Base-by-base conservation (phyloP, 1,140 invertebrate species). In the Scaptodrosophila lebanonensis region DNA sequence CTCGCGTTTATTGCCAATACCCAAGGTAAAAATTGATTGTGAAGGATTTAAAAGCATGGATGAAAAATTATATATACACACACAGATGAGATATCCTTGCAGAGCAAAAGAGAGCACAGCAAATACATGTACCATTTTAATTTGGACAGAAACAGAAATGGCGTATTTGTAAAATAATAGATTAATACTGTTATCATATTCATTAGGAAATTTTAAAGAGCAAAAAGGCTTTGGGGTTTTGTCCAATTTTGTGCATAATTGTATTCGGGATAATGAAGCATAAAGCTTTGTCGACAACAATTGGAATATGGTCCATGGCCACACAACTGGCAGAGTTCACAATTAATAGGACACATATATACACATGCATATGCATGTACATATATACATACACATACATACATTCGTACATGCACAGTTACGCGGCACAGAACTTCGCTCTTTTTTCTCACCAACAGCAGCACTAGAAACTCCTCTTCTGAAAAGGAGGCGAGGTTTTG, bases 221-320 rank as follows among this genome's bases (percentile, higher is more conserved):
- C 47, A 30, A 47, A 48, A 30, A 62, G 49, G 42, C 56, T 54
- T 60, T 82, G n/a, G n/a, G n/a, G n/a, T 70, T 62, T 32, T 8
- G 11, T 22, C 38, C 44, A 51, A 16, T 20, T n/a, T n/a, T n/a
- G n/a, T 29, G 27, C 9, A 9, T 29, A 29, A 6, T 5, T 29
- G 27, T 29, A 9, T 29, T 29, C 9, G 27, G 5, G 5, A n/a
- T n/a, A n/a, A 33, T 13, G 32, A 13, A 13, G 32, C 8, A 33
- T 3, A 65, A 13, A 50, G 56, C 52, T 82, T 60, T 53, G 66
- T 68, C 48, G 40, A 72, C 56, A 62, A 70, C 63, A 75, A 75
- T 61, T 75, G 76, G 62, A 79, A 79, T 82, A 79, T 82, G 76
- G 75, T 79, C 75, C 75, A 79, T 79, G 75, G 75, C 75, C 75